Percentiles rank a stretch among this genome's conserved stretches.
Evolutionary conservation across 2,888 invertebrate genomes (phyloP).

Genomic region (Vannuccia rotundouncinata): DNA sequence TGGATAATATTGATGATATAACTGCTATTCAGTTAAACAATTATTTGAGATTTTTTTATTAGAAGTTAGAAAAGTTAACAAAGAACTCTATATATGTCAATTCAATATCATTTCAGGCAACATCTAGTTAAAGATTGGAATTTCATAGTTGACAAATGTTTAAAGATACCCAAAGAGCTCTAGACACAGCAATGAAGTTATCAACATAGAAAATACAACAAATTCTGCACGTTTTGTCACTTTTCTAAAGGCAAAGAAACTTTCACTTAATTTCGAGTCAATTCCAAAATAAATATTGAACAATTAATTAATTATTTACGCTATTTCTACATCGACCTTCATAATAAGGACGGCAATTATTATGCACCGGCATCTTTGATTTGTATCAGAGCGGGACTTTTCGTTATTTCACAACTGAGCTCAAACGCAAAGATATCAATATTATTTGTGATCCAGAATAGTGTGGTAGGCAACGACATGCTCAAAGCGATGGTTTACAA

Average conservation of each 20-base stretch:
- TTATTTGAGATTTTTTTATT: neutral
- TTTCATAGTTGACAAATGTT: neutral
- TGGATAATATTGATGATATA: no score
- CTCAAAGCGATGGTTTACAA: neutral
- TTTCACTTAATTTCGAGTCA: no score
- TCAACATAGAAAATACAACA: neutral
- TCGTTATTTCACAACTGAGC: neutral
- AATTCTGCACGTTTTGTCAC: no score
- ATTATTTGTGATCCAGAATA: slow-evolving; percentile 10
- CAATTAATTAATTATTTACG: no score
- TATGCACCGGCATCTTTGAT: no score
- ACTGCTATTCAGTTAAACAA: neutral
- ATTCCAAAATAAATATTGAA: no score
- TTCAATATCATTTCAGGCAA: neutral
- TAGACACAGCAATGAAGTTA: neutral
- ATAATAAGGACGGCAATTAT: no score
- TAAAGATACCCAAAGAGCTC: neutral
- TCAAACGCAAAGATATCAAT: neutral
- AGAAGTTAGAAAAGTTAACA: neutral
- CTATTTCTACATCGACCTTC: no score
- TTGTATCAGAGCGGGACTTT: no score
- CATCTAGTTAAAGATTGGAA: neutral
- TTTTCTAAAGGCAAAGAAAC: no score
- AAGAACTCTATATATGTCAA: neutral
- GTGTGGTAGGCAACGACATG: neutral